Evolutionary conservation across 2,888 invertebrate species (phyloP).

Genomic region (Andrena camellia): DNA sequence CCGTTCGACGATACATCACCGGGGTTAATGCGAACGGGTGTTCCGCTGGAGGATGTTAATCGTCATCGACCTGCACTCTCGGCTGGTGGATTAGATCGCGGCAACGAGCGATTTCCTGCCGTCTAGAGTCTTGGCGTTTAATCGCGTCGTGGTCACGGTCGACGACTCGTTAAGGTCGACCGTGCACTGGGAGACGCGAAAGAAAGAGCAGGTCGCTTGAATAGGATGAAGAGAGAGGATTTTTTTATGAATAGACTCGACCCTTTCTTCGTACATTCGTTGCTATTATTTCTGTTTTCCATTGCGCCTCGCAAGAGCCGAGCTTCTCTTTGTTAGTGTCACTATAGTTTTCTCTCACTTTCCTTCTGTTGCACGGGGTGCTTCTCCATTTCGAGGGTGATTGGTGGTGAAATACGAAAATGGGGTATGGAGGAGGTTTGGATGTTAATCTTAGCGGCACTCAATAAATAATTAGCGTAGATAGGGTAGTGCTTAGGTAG

Average conservation of each 20-base stretch:
- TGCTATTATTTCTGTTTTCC: conserved; percentile 28
- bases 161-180: conserved; percentile 47
- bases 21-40: conserved; percentile 39
- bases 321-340: not conserved
- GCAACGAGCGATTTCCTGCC: conserved; percentile 64
- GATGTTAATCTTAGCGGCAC: not conserved
- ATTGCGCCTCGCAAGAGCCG: conserved; percentile 3
- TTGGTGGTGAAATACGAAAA: not conserved
- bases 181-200: conserved; percentile 25
- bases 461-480: too few relatives aligned
- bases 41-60: conserved; percentile 36
- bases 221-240: conserved; percentile 37
- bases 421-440: not conserved
- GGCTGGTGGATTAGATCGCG: conserved; percentile 56
- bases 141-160: conserved; percentile 61
- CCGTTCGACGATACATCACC: not conserved
- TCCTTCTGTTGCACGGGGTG: not conserved
- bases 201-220: conserved; percentile 37
- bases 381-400: not conserved
- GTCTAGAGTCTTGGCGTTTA: conserved; percentile 51
- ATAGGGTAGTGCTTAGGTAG: too few relatives aligned
- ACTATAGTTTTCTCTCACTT: conserved; percentile 8
- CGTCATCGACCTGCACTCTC: conserved; percentile 49
- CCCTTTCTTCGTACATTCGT: conserved; percentile 40
- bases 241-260: conserved; percentile 43